Conservation (phyloP, 23 tunicate species). For the Styela plicata region DNA sequence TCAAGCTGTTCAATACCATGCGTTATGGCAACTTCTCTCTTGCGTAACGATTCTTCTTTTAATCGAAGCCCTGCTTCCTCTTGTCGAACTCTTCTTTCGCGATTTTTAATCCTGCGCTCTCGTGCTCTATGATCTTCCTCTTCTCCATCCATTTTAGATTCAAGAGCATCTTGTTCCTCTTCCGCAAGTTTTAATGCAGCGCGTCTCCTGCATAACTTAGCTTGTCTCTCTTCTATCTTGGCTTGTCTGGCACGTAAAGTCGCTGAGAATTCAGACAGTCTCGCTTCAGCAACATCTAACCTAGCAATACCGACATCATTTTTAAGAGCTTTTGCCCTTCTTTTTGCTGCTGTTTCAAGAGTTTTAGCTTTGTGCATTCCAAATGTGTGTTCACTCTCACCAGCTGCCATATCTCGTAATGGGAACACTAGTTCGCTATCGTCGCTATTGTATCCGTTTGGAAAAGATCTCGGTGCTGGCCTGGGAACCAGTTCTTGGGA, state of each 20-base stretch:
- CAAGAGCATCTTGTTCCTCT: conserved; percentile 50
- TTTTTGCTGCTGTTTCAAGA: conserved; percentile 58
- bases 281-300: conserved; percentile 65
- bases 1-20: conserved; percentile 58
- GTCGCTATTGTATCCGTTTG: neutral
- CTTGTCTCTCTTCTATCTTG: conserved; percentile 79
- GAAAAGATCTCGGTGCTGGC: neutral
- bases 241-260: conserved; percentile 76
- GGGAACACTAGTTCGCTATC: conserved; percentile 52
- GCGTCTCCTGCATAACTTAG: conserved; percentile 71
- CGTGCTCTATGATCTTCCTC: conserved; percentile 69
- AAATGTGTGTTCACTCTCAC: conserved; percentile 24
- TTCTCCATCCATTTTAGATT: conserved; percentile 68
- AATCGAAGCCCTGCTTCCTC: conserved; percentile 80
- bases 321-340: conserved; percentile 55
- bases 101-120: conserved; percentile 62
- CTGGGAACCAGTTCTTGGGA: neutral
- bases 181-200: conserved; percentile 63
- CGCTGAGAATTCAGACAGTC: conserved; percentile 68
- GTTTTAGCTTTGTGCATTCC: conserved; percentile 36
- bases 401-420: conserved; percentile 61
- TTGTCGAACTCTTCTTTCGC: conserved; percentile 70
- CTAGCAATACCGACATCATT: conserved; percentile 48
- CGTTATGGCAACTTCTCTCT: conserved; percentile 52
- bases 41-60: conserved; percentile 55